Percentiles rank a stretch among this genome's conserved stretches.
phyloP scores from a whole-genome alignment of 1,140 invertebrate species.

The Zophobas atratus region DNA sequence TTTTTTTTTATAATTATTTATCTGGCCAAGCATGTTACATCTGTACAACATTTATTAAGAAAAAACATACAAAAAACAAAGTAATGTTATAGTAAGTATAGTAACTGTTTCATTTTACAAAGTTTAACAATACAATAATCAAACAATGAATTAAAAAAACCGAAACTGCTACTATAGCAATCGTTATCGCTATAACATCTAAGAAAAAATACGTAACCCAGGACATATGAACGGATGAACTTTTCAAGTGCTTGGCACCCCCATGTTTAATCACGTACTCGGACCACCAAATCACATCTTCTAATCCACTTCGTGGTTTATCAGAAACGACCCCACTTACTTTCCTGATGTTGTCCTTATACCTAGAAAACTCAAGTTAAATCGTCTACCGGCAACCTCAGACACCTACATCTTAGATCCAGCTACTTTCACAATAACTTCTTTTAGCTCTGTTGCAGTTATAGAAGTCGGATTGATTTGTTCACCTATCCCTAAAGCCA shows the following conservation, averaged over 20 bases:
- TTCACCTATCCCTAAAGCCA: constrained; percentile 59
- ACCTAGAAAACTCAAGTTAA: not conserved
- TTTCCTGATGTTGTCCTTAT: constrained; percentile 3
- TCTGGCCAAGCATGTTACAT: too few species aligned
- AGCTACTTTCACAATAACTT: not conserved
- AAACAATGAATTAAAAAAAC: too few species aligned
- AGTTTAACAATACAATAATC: too few species aligned
- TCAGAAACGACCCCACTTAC: not conserved
- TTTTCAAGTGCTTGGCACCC: constrained; percentile 4
- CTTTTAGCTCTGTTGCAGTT: not conserved
- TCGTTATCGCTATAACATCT: too few species aligned
- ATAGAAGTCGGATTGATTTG: not conserved
- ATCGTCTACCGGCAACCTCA: too few species aligned
- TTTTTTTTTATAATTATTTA: too few species aligned
- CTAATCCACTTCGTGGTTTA: not conserved
- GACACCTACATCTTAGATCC: not conserved
- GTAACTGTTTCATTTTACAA: too few species aligned
- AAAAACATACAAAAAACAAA: too few species aligned
- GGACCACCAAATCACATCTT: not conserved
- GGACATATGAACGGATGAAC: constrained; percentile 3
- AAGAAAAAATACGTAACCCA: not conserved
- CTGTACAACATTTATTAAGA: too few species aligned
- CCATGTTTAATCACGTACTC: constrained; percentile 27
- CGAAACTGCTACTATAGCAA: too few species aligned
- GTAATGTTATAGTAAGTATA: too few species aligned